These are phyloP conservation scores for Sander vitreus DNA, from an alignment of 2,113 vertebrate genomes.

Conservation along the genomic window DNA sequence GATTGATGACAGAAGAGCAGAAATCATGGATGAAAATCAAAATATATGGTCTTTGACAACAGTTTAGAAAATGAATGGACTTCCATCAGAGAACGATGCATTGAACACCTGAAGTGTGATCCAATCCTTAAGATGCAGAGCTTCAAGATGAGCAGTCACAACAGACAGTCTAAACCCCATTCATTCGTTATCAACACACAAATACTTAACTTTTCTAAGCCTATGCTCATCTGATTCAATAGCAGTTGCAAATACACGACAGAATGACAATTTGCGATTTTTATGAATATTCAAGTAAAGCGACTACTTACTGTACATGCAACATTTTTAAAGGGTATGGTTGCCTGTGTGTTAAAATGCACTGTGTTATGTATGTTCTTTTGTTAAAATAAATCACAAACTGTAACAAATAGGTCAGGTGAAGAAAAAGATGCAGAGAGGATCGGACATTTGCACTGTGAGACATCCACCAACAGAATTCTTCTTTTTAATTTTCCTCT, in stretches of 20 bases:
- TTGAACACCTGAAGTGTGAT: constrained; percentile 9
- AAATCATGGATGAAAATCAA: not conserved
- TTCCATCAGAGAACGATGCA: not conserved
- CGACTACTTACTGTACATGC: not conserved
- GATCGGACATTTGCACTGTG: not conserved
- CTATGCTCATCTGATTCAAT: constrained; percentile 23
- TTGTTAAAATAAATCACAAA: not conserved
- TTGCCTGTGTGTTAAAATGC: not conserved
- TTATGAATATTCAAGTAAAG: not conserved
- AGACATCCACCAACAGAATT: not conserved
- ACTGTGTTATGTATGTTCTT: not conserved
- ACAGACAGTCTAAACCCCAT: constrained; percentile 11
- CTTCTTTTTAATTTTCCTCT: not conserved
- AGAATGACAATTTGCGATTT: not conserved
- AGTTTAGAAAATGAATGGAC: not conserved
- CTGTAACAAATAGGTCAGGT: not conserved
- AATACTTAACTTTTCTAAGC: constrained; percentile 19
- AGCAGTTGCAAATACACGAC: not conserved
- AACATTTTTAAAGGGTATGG: not conserved
- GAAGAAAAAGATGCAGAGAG: not conserved
- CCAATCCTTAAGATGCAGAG: constrained; percentile 9
- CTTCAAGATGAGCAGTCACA: constrained; percentile 11
- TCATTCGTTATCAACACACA: constrained; percentile 29
- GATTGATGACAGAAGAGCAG: not conserved
- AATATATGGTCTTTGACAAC: not conserved